Evolutionary conservation across 2,113 vertebrate species (phyloP), one percentile per base, ranked within the genome.

Genomic region (Eubucco bourcierii): DNA sequence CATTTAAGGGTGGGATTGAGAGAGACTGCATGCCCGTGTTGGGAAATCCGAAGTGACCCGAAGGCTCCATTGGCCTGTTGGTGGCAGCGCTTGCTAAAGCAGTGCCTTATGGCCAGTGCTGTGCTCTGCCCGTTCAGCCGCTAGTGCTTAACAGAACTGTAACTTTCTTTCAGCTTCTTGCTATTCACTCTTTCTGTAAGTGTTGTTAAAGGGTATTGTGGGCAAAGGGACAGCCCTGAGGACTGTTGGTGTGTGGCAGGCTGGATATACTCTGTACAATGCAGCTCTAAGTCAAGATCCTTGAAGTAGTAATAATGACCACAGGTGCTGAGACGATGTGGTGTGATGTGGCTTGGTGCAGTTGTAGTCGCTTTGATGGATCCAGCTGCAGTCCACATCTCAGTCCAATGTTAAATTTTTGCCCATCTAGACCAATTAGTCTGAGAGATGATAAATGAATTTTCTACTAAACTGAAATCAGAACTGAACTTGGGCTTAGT

Each of bases 71-170:
- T 77, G 77, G 68, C 83, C 86, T 86, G 31, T 73, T 80, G 90
- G 88, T 74, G 90, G 83, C 94, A 90, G 80, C 88, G 15, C 76
- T 76, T 76, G 72, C 72, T 77, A 39, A 55, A 85, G 59, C 24
- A 88, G 44, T 17, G 15, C 67, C 76, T 77, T 46, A 60, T 63
- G 88, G 27, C 70, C 72, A 18, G 44, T 7, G 7, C 14, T 28
- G 73, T 12, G 8, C 63, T 64, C 61, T 82, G 55, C 52, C 50
- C 15, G 0, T 50, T 59, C 34, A 46, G 58, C 55, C 41, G 21
- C 15, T 60, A 39, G 37, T 8, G 37, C 46, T 90, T 28, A 14
- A 70, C 28, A 46, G 20, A 88, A 56, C 64, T 77, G 20, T 7
- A 63, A 56, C 56, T 52, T 88, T 91, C 37, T 91, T 87, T 68